Base-by-base conservation (phyloP, 2,113 vertebrate genomes). In the Notothenia rossii region DNA sequence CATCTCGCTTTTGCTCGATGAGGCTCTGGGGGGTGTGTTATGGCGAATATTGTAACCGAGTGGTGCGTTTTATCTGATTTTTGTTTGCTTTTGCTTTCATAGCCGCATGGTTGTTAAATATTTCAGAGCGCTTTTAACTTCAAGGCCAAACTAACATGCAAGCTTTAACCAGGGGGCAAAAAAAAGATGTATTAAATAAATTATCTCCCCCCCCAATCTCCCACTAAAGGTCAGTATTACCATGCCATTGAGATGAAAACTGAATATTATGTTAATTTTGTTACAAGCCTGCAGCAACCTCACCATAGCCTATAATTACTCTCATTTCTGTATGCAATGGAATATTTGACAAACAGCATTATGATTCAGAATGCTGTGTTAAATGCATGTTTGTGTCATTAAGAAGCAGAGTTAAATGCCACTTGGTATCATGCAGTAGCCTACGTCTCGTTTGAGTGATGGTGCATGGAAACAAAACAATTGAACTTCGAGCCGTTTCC, bases 191-290 rank as follows among this genome's bases (percentile, higher is more conserved):
- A 80, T 72, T 80, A 80, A 86, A 85, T 40, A 7, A 40, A 29
- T 29, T 0, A 29, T 29, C 36, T 40, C 36, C 36, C 36, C 36
- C 36, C 56, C 75, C 40, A 13, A 7, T 25, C 20, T 33, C 15
- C 10, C 25, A 17, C 69, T 79, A 87, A 89, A 93, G 89, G 89
- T 93, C 94, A 92, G 73, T 62, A 92, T 93, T 93, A 91, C 84
- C 91, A 88, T 91, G 79, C 71, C 63, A 82, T 72, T 83, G 77
- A 82, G 82, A 72, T 69, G 58, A 86, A 89, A 92, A 77, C 33
- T 88, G 81, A 89, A 82, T 76, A 89, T 93, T 91, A 92, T 90
- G 83, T 72, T 86, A 92, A 92, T 92, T 74, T 15, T 36, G 72
- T 71, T 83, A 54, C 59, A 71, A 83, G 53, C 84, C 86, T 81